Evolutionary conservation across 2,113 vertebrate genomes (phyloP).

Genomic region (Cinclus mexicanus): DNA sequence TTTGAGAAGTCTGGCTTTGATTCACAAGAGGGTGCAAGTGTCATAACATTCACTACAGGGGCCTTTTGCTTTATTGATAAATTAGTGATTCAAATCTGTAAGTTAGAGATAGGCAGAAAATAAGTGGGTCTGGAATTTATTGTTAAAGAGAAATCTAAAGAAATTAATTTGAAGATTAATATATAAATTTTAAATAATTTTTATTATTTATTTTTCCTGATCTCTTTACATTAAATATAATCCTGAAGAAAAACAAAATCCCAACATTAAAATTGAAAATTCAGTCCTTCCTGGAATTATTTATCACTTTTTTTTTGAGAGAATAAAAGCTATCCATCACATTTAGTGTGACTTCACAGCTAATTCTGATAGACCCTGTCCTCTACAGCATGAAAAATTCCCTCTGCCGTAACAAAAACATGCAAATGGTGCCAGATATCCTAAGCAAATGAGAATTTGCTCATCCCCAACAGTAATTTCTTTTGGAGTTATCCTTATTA

Average conservation of each 20-base stretch:
- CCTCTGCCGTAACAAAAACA: background rate
- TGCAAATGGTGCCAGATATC: background rate
- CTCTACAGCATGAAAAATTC: background rate
- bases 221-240: background rate
- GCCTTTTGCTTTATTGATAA: background rate
- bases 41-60: background rate
- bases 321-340: background rate
- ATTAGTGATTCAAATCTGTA: background rate
- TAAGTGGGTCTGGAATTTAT: background rate
- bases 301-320: background rate
- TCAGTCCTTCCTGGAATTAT: background rate
- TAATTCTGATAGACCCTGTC: background rate
- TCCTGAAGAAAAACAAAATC: background rate
- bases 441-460: background rate
- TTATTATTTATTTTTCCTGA: background rate
- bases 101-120: background rate
- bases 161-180: background rate
- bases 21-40: background rate
- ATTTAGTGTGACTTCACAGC: background rate
- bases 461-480: background rate
- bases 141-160: background rate
- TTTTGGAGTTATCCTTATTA: background rate
- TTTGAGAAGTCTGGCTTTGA: slow-evolving; percentile 6
- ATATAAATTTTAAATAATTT: background rate
- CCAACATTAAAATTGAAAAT: background rate